phyloP scores from a whole-genome alignment of 2,888 invertebrate species.

The Cephus pulcher region DNA sequence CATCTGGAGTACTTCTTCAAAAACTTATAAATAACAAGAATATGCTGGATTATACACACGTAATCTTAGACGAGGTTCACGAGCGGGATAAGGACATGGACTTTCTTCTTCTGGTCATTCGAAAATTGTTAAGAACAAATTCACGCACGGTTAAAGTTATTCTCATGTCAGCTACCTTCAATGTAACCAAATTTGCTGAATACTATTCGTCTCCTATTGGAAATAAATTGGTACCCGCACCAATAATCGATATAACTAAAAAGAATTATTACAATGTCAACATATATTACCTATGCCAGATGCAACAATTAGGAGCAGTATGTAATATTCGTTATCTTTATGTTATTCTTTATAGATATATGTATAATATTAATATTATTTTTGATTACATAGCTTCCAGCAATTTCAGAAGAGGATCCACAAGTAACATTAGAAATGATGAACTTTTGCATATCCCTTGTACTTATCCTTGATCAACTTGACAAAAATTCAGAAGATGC shows the following conservation, averaged over 20 bases:
- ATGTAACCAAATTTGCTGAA: constrained; percentile 76
- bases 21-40: constrained; percentile 77
- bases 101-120: constrained; percentile 85
- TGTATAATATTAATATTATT: constrained; percentile 43
- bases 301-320: constrained; percentile 54
- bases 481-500: constrained; percentile 56
- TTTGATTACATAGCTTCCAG: constrained; percentile 69
- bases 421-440: constrained; percentile 73
- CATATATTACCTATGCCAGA: constrained; percentile 73
- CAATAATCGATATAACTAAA: constrained; percentile 70
- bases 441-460: constrained; percentile 68
- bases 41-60: constrained; percentile 85
- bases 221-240: constrained; percentile 67
- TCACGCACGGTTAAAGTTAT: constrained; percentile 78
- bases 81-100: constrained; percentile 94
- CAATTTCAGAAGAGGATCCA: constrained; percentile 72
- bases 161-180: constrained; percentile 95
- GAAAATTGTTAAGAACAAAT: constrained; percentile 79
- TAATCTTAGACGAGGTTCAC: constrained; percentile 94
- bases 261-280: constrained; percentile 71
- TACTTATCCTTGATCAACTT: constrained; percentile 75
- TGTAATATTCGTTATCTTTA: constrained; percentile 25
- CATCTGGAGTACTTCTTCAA: constrained; percentile 89
- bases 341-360: neutral
- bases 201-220: constrained; percentile 73